These are phyloP conservation scores for Rhaphigaster nebulosa DNA, from an alignment of 2,888 invertebrate species.

Conservation along the genomic window DNA sequence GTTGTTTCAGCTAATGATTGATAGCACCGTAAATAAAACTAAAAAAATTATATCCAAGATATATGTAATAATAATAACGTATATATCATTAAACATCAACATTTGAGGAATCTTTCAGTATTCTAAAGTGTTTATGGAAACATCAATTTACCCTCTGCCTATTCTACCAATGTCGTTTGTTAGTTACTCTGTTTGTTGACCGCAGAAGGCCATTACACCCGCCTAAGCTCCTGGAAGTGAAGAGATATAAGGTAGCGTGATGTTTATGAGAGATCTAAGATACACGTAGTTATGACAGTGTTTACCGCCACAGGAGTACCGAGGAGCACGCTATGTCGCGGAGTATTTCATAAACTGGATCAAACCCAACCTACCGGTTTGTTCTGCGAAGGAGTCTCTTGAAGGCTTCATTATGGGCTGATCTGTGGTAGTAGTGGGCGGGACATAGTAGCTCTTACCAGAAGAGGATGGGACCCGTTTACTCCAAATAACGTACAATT, in stretches of 20 bases:
- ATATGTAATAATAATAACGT: too few species aligned
- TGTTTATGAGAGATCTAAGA: constrained; percentile 15
- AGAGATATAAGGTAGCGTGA: not conserved
- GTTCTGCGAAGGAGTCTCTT: not conserved
- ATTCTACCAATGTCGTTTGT: not conserved
- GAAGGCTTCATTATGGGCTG: not conserved
- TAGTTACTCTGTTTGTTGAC: not conserved
- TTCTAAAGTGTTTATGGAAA: too few species aligned
- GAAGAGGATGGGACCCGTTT: too few species aligned
- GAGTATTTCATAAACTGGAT: constrained; percentile 25
- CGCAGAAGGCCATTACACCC: not conserved
- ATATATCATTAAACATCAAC: too few species aligned
- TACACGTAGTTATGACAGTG: constrained; percentile 31
- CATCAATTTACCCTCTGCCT: not conserved
- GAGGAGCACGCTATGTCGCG: not conserved
- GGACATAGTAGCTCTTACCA: not conserved
- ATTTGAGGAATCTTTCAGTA: too few species aligned
- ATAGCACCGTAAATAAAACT: too few species aligned
- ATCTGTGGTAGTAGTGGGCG: not conserved
- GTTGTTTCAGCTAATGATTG: too few species aligned
- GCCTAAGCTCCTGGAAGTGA: not conserved
- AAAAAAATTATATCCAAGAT: too few species aligned
- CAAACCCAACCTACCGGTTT: not conserved
- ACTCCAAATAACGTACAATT: not conserved
- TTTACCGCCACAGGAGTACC: not conserved